These are phyloP conservation scores for Polylopha cassiicola DNA, from an alignment of 2,888 invertebrate species.

Conservation along the genomic window DNA sequence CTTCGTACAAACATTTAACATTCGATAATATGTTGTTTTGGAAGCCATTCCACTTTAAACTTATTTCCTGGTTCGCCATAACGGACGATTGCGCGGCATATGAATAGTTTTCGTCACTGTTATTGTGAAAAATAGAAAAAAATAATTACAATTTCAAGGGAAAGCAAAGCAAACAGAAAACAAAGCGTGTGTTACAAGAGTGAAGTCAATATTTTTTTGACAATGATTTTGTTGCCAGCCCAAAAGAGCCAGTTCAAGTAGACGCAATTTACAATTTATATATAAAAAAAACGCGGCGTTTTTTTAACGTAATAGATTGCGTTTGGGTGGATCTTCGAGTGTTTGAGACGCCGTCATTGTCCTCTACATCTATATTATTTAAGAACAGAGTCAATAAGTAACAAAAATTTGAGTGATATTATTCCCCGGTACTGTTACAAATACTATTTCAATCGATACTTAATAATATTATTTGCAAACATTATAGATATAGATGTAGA, in stretches of 20 bases:
- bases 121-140: constrained; percentile 32
- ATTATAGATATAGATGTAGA: no score
- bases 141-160: constrained; percentile 29
- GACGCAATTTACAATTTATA: neutral
- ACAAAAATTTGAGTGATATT: no score
- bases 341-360: no score
- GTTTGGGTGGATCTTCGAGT: no score
- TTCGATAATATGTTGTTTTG: constrained; percentile 80
- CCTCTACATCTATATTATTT: no score
- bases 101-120: constrained; percentile 14
- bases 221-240: constrained; percentile 15
- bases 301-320: no score
- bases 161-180: constrained; percentile 32
- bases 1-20: constrained; percentile 80
- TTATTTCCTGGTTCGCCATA: constrained; percentile 79
- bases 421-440: no score
- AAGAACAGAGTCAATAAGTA: no score
- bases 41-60: constrained; percentile 83
- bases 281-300: no score
- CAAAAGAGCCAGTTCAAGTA: constrained; percentile 9
- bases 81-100: constrained; percentile 26
- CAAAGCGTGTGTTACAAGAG: constrained; percentile 25
- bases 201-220: constrained; percentile 14
- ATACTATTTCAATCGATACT: no score
- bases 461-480: no score